These are phyloP conservation scores for Edolisoma coerulescens DNA, from an alignment of 2,113 vertebrate species.

Conservation along the genomic window DNA sequence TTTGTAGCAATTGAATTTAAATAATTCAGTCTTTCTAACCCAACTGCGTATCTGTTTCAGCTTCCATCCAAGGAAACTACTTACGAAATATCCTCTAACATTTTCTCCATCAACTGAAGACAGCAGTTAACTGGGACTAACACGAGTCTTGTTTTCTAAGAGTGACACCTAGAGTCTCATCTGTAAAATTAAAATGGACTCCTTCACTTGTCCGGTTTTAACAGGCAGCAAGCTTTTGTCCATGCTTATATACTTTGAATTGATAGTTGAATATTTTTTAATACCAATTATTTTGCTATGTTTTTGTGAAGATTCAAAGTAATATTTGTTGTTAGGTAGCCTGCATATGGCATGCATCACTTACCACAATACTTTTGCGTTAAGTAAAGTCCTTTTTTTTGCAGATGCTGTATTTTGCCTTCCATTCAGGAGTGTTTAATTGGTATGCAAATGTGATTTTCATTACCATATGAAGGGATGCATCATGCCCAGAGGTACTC, in stretches of 20 bases:
- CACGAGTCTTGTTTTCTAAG: constrained; percentile 23
- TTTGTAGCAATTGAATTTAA: not conserved
- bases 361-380: not conserved
- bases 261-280: not conserved
- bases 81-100: not conserved
- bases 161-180: constrained; percentile 59
- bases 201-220: not conserved
- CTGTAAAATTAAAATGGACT: not conserved
- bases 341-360: not conserved
- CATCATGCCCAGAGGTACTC: not conserved
- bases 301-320: not conserved
- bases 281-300: not conserved
- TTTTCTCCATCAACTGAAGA: not conserved
- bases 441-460: not conserved
- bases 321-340: not conserved
- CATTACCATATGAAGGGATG: not conserved
- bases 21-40: not conserved
- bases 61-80: not conserved
- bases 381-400: not conserved
- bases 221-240: not conserved
- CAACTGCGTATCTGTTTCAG: not conserved
- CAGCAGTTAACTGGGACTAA: not conserved
- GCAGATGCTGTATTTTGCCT: not conserved
- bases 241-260: not conserved
- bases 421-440: not conserved